phyloP scores from a whole-genome alignment of 2,888 invertebrate species.

The Periphyllus acericola region DNA sequence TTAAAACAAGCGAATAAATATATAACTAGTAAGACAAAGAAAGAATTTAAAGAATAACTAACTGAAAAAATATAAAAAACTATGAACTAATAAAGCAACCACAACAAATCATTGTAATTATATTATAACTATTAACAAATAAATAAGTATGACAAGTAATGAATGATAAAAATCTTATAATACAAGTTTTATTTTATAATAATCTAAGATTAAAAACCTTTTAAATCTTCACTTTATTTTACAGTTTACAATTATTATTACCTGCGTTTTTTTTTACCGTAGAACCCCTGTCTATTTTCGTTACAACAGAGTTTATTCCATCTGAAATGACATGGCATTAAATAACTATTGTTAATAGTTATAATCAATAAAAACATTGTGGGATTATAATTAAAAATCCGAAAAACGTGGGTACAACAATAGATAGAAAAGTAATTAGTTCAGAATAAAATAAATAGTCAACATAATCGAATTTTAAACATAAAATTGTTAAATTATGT shows the following conservation, averaged over 20 bases:
- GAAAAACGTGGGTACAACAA: neutral
- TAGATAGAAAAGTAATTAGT: neutral
- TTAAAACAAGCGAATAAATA: neutral
- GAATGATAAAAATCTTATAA: neutral
- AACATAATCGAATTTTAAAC: neutral
- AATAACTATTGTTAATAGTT: constrained; percentile 22
- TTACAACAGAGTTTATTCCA: constrained; percentile 50
- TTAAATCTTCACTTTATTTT: neutral
- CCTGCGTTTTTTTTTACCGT: constrained; percentile 47
- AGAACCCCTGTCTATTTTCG: constrained; percentile 42
- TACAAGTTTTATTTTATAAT: neutral
- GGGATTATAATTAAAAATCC: constrained; percentile 1
- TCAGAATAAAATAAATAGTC: neutral
- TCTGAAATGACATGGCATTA: constrained; percentile 51
- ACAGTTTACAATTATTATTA: constrained; percentile 14
- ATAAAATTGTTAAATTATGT: neutral
- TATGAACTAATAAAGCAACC: neutral
- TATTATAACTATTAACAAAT: neutral
- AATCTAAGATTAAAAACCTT: neutral
- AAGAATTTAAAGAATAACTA: neutral
- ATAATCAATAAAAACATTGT: constrained; percentile 11
- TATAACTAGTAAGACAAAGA: neutral
- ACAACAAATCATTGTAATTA: neutral
- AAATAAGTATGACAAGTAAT: neutral
- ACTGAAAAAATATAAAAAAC: neutral